Percentiles rank a stretch among this genome's conserved stretches.
These are phyloP conservation scores for Cheilosia impressa DNA, from an alignment of 2,888 invertebrate genomes.

Conservation along the genomic window DNA sequence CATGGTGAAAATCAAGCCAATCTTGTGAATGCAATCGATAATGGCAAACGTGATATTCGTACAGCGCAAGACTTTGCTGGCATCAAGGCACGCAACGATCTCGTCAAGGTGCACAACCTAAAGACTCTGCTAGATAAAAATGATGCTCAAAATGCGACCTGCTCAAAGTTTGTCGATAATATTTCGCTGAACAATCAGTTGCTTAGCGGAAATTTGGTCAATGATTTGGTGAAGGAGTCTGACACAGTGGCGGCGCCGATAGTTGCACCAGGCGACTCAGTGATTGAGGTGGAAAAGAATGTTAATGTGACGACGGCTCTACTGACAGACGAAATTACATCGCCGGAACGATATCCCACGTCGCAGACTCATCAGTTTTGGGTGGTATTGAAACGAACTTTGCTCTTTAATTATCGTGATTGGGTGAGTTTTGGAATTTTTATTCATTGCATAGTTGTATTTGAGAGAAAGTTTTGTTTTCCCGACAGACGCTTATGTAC, in stretches of 20 bases:
- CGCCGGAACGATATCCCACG: constrained; percentile 91
- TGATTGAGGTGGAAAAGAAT: constrained; percentile 86
- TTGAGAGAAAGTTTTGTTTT: not conserved
- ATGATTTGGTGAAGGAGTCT: constrained; percentile 85
- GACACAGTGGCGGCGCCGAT: constrained; percentile 59
- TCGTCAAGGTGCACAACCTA: constrained; percentile 85
- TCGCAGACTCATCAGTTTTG: constrained; percentile 93
- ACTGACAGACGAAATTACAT: constrained; percentile 86
- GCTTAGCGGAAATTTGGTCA: constrained; percentile 85
- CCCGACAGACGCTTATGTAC: constrained; percentile 94
- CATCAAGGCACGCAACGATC: constrained; percentile 84
- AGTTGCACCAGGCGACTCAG: constrained; percentile 81
- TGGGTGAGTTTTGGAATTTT: constrained; percentile 87
- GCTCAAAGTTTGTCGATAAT: constrained; percentile 81
- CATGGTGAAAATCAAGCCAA: constrained; percentile 95
- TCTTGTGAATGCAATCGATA: constrained; percentile 92
- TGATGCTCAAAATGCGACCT: constrained; percentile 82
- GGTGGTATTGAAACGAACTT: constrained; percentile 92
- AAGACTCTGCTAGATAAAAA: constrained; percentile 85
- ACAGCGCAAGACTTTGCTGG: constrained; percentile 89
- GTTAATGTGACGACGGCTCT: constrained; percentile 89
- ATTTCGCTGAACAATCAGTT: constrained; percentile 82
- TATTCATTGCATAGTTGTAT: not conserved
- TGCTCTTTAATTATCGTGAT: constrained; percentile 93
- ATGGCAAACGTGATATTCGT: constrained; percentile 92